These are phyloP conservation scores for Ceratotherium simum DNA, from an alignment of 2,113 vertebrate genomes.

Conservation along the genomic window DNA sequence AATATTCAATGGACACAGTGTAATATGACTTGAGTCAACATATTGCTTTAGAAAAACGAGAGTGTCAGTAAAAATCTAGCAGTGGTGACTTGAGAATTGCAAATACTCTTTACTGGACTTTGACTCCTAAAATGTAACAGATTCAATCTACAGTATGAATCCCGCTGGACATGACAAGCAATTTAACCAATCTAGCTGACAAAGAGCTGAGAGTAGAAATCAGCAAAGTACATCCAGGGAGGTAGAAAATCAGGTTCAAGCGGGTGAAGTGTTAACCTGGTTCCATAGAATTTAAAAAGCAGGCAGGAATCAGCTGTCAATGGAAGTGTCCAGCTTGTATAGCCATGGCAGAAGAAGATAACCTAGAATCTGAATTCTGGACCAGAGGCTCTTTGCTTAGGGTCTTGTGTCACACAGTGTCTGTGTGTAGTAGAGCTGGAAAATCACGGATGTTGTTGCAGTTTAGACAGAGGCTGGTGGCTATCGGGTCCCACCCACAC, in stretches of 20 bases:
- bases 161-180: neutral
- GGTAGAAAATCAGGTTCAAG: neutral
- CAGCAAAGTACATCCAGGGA: neutral
- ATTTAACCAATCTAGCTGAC: neutral
- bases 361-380: neutral
- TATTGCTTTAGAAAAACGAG: constrained; percentile 28
- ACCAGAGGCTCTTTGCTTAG: neutral
- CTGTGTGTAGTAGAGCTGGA: neutral
- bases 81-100: neutral
- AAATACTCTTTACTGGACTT: neutral
- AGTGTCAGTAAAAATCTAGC: neutral
- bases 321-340: neutral
- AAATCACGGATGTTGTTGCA: neutral
- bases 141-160: neutral
- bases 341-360: neutral
- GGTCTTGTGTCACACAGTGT: neutral
- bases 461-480: neutral
- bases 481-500: neutral
- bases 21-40: constrained; percentile 16
- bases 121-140: neutral
- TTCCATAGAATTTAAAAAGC: neutral
- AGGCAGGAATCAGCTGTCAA: neutral
- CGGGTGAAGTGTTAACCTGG: neutral
- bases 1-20: neutral
- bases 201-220: neutral